Base-by-base conservation (phyloP, 2,888 invertebrate genomes). In the Drosophila phalerata region DNA sequence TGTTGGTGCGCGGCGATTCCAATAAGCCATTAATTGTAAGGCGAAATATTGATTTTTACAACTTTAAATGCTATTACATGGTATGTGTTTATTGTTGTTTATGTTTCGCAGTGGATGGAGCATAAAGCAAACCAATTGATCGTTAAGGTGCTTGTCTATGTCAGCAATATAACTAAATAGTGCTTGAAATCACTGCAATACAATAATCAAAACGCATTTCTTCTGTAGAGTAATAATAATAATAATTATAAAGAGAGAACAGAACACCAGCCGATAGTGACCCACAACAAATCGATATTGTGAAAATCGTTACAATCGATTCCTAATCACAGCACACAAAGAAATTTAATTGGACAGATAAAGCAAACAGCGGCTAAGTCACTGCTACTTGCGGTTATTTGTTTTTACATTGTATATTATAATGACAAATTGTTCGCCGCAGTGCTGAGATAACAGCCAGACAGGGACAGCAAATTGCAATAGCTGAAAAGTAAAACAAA, bases 41-140 rank as follows among this genome's bases (percentile, higher is more conserved):
- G 15, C 6, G 37, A 32, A 40, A 10, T 72, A 66, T 77, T 60
- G 62, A 73, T 77, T 77, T 77, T 56, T 62, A 56, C 73, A 60
- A 25, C 25, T 15, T 34, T 32, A 28, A 17, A 19, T n/a, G 17
- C 32, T 53, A n/a, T 49, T 42, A 32, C 9, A 25, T 19, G 53
- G 28, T 22, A 32, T 47, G 47, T 47, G 51, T 42, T 62, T 66
- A 45, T 58, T 69, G 56, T 55, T 64, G 51, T 67, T 72, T 47
- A 56, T 64, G 56, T 49, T 51, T 58, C 13, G 9, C 28, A 30
- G 49, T 40, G 22, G 61, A 17, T 32, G 30, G 42, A 19, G 17
- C 42, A 34, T 34, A 30, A 37, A 3, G 22, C 43, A 38, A 62
- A 45, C 38, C 63, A 63, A 60, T 60, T 77, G 22, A 63, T 43